These are phyloP conservation scores for Crocidura indochinensis DNA, from an alignment of 2,797 vertebrate species.

Conservation along the genomic window DNA sequence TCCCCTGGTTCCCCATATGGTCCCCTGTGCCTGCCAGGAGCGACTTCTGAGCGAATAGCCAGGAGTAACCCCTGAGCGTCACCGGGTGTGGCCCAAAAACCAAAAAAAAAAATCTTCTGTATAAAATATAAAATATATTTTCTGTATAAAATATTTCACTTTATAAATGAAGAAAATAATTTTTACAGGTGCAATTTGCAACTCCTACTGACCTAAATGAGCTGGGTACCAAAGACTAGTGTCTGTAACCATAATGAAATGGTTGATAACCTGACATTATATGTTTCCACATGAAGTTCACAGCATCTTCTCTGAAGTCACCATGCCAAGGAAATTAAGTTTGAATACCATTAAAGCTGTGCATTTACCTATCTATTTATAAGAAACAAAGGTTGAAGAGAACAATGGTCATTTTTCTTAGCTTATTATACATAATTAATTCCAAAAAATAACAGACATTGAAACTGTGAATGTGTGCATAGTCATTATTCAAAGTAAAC, in stretches of 20 bases:
- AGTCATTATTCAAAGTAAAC: background rate
- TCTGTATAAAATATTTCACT: conserved; percentile 7
- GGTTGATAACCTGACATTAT: background rate
- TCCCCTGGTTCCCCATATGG: too few species aligned
- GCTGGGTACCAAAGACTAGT: background rate
- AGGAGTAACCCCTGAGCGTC: too few species aligned
- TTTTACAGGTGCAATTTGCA: background rate
- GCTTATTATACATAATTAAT: conserved; percentile 10
- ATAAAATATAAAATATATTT: too few species aligned
- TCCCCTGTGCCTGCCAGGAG: too few species aligned
- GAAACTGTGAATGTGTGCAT: background rate
- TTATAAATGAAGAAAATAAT: conserved; percentile 5
- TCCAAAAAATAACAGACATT: background rate
- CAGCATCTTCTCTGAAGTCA: background rate
- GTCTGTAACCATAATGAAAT: too few species aligned
- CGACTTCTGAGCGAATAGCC: too few species aligned
- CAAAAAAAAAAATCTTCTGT: too few species aligned
- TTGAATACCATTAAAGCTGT: background rate
- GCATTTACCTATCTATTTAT: conserved; percentile 13
- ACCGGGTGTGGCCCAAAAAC: too few species aligned
- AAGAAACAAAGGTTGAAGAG: background rate
- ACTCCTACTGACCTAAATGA: background rate
- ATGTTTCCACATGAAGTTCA: background rate
- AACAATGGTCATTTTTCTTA: background rate
- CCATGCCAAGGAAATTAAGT: background rate